Evolutionary conservation across 1,140 invertebrate species (phyloP).

Genomic region (Nephila pilipes): DNA sequence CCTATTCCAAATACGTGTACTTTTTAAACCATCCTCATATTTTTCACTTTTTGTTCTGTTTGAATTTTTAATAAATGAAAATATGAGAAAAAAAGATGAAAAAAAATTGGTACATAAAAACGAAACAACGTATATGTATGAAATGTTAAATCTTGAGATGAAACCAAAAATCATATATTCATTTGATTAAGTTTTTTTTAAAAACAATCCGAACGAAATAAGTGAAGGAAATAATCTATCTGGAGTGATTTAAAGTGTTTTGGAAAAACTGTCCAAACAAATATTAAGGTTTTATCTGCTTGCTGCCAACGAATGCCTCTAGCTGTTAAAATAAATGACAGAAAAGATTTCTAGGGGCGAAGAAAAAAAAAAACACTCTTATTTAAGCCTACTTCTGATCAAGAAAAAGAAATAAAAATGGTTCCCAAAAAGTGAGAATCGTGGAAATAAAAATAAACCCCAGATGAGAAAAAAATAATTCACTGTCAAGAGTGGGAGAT

Average conservation of each 20-base stretch:
- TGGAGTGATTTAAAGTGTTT: background rate
- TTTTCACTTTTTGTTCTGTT: too few relatives aligned
- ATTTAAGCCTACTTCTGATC: background rate
- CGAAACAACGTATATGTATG: too few relatives aligned
- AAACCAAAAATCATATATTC: too few relatives aligned
- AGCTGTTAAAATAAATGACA: conserved; percentile 7
- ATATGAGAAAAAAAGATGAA: too few relatives aligned
- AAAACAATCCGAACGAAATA: background rate
- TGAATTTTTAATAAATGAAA: too few relatives aligned
- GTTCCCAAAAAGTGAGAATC: background rate
- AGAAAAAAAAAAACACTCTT: background rate
- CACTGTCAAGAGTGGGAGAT: conserved; percentile 26
- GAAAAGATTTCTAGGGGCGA: background rate
- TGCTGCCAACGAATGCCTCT: background rate
- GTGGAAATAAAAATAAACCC: conserved; percentile 14
- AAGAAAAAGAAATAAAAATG: background rate
- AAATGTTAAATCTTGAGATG: too few relatives aligned
- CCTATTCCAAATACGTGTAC: too few relatives aligned
- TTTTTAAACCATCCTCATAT: too few relatives aligned
- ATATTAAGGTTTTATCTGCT: background rate
- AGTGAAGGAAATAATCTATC: background rate
- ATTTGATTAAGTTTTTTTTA: too few relatives aligned
- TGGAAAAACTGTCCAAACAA: background rate
- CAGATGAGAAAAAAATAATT: conserved; percentile 9
- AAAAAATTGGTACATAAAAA: too few relatives aligned